A percentile compares a stretch with the other conserved stretches of the same genome.
phyloP scores from a whole-genome alignment of 1,140 invertebrate genomes.

The Diachasma alloeum region DNA sequence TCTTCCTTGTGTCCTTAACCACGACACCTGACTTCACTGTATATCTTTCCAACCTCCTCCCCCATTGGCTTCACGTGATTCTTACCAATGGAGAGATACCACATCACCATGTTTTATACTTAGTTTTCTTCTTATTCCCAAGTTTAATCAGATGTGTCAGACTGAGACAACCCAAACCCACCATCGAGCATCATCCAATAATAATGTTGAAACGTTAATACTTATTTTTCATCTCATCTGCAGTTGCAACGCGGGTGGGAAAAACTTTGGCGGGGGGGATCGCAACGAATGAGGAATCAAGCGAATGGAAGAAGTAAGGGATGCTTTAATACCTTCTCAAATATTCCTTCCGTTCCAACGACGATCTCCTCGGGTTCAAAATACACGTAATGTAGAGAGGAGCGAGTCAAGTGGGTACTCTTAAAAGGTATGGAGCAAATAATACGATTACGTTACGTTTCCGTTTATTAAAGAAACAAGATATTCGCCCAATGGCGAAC shows the following conservation, averaged over 20 bases:
- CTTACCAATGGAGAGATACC: background rate
- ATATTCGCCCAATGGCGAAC: conserved; percentile 48
- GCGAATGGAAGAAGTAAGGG: conserved; percentile 28
- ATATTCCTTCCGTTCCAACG: conserved; percentile 59
- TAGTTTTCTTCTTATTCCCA: background rate
- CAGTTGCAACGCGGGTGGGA: background rate
- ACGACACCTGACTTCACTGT: conserved; percentile 47
- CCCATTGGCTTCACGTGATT: background rate
- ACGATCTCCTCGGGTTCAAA: conserved; percentile 7
- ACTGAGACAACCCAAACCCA: background rate
- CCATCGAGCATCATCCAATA: background rate
- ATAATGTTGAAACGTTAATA: background rate
- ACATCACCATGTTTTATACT: background rate
- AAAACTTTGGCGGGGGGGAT: background rate
- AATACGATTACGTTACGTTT: conserved; percentile 67
- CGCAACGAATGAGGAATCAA: background rate
- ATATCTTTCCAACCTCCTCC: background rate
- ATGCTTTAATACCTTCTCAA: conserved; percentile 64
- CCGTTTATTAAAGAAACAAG: conserved; percentile 68
- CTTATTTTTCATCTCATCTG: background rate
- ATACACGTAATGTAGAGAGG: background rate
- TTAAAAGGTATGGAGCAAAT: conserved; percentile 62
- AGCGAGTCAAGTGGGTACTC: conserved; percentile 36
- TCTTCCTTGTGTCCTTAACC: conserved; percentile 29
- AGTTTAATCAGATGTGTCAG: background rate